Percentiles rank a stretch among this genome's conserved stretches.
Conservation (phyloP, 1,140 invertebrate species). For the Drosophila neocordata region DNA sequence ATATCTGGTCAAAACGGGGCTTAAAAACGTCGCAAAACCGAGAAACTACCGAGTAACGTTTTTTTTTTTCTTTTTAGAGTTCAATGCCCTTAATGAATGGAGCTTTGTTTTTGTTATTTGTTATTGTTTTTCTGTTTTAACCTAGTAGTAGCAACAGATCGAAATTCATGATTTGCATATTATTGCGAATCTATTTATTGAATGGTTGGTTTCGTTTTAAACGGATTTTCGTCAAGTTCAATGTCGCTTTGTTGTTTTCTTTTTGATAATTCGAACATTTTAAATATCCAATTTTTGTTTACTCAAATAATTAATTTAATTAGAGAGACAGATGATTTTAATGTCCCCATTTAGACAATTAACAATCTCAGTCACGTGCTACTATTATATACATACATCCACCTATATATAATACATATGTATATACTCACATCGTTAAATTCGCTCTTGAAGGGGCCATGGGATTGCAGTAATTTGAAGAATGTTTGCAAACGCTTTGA, state of each 20-base stretch:
- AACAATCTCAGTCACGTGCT: slow-evolving; percentile 11
- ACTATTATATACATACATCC: background rate
- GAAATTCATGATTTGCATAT: slow-evolving; percentile 56
- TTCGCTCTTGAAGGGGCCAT: slow-evolving; percentile 86
- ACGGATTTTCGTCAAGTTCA: slow-evolving; percentile 64
- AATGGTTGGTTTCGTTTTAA: slow-evolving; percentile 25
- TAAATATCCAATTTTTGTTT: slow-evolving; percentile 25
- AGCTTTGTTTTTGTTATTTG: slow-evolving; percentile 41
- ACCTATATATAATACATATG: background rate
- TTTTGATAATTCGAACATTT: background rate
- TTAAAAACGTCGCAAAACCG: background rate
- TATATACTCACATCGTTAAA: slow-evolving; percentile 85
- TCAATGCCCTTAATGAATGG: slow-evolving; percentile 34
- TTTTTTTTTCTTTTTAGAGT: slow-evolving; percentile 24
- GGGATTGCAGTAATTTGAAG: slow-evolving; percentile 85
- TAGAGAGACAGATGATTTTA: background rate
- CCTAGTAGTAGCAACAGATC: background rate
- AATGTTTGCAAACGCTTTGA: slow-evolving; percentile 83
- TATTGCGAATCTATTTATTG: slow-evolving; percentile 44
- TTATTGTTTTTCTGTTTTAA: slow-evolving; percentile 30
- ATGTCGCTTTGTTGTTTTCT: slow-evolving; percentile 40
- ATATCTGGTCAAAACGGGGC: background rate
- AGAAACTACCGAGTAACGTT: slow-evolving; percentile 2
- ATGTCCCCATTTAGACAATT: too few species aligned
- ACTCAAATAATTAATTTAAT: background rate